Base-by-base conservation (phyloP, 1,140 invertebrate genomes). In the Cydia pomonella region DNA sequence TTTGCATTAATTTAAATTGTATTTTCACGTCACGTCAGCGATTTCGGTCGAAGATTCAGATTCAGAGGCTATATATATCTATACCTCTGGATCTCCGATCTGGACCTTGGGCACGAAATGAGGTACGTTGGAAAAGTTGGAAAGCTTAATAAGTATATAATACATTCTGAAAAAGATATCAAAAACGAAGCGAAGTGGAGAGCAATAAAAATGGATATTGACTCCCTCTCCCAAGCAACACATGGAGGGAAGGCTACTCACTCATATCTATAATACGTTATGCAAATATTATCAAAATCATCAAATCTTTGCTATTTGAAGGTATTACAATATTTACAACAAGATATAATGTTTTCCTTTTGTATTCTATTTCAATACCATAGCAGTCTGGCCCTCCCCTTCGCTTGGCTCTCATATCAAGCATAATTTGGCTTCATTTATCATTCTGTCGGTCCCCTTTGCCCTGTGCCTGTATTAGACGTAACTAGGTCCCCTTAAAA, bases 381-480 rank as follows among this genome's bases (percentile, higher is more conserved):
- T 38, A 69, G 64, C 64, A n/a, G 33, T 33, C 29, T 69, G 29
- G 64, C 29, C 64, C 64, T 38, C 64, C 64, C 64, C 64, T 69
- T 69, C 33, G 64, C 64, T 69, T 69, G 4, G 29, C 27, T 38
- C 27, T 69, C n/a, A 69, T 69, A 69, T 69, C 25, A 33, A 69
- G 64, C n/a, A 69, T 69, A 69, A 69, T 69, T 69, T 69, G 64
- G 64, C n/a, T 69, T 38, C 64, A 69, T 69, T 69, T 69, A 69
- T 69, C 64, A 69, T 69, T 69, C 64, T 69, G 27, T 69, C 64
- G 29, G 64, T 38, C 64, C 64, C 64, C 64, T 69, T 59, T 41
- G 64, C 64, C 64, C 64, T 69, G 64, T 38, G 41, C 64, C 64
- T 69, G 64, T 38, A 69, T 69, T 10, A 69, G 64, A 69, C 64